Percentiles rank a stretch among this genome's conserved stretches.
phyloP scores from a whole-genome alignment of 2,888 invertebrate genomes.

The Holacanthella duospinosa region DNA sequence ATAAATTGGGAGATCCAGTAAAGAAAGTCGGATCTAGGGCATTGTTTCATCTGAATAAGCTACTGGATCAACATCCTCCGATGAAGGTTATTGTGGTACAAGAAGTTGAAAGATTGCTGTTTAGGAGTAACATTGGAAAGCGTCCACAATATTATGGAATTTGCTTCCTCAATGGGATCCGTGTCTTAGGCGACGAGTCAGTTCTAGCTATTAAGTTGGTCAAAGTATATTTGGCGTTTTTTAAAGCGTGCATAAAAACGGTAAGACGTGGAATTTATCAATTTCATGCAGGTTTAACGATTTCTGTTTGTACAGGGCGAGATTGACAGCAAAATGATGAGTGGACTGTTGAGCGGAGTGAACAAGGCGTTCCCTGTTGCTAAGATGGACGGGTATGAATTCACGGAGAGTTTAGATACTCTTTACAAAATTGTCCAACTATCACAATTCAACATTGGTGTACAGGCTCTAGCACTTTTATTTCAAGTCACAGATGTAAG shows the following conservation, averaged over 20 bases:
- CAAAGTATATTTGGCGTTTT: constrained; percentile 86
- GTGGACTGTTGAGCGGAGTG: constrained; percentile 67
- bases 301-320: constrained; percentile 49
- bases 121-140: constrained; percentile 67
- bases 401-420: constrained; percentile 58
- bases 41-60: constrained; percentile 68
- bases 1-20: constrained; percentile 90
- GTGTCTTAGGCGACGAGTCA: constrained; percentile 59
- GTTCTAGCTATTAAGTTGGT: constrained; percentile 73
- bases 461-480: constrained; percentile 53
- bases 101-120: constrained; percentile 83
- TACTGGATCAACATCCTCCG: constrained; percentile 73
- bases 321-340: constrained; percentile 72
- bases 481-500: constrained; percentile 53
- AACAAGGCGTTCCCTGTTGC: constrained; percentile 77
- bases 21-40: constrained; percentile 79
- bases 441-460: constrained; percentile 58
- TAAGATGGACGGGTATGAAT: constrained; percentile 48
- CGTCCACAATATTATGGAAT: constrained; percentile 87
- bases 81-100: constrained; percentile 79
- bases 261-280: constrained; percentile 42
- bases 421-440: constrained; percentile 71
- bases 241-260: constrained; percentile 80
- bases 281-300: neutral
- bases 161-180: constrained; percentile 80